Percentiles rank a stretch among this genome's conserved stretches.
Evolutionary conservation across 2,888 invertebrate species (phyloP).

Genomic region (Eristalis arbustorum): DNA sequence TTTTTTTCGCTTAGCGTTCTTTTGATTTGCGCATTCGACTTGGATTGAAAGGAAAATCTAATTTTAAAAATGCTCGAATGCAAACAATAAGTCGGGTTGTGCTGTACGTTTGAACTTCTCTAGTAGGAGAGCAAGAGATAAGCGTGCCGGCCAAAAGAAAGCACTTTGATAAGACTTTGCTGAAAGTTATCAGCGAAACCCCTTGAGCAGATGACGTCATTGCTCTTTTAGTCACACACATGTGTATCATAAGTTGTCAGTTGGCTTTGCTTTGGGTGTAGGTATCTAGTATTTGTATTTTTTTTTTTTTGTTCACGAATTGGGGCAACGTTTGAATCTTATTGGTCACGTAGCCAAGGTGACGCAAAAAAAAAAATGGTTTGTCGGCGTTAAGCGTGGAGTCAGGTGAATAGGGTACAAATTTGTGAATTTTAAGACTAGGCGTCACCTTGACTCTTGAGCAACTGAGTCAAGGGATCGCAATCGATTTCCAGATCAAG

Average conservation of each 20-base stretch:
- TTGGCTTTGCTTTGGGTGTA: constrained; percentile 5
- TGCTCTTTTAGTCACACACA: constrained; percentile 7
- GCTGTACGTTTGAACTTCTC: constrained; percentile 64
- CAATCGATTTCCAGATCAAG: no score
- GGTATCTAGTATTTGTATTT: constrained; percentile 1
- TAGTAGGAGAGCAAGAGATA: constrained; percentile 46
- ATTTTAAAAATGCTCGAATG: constrained; percentile 34
- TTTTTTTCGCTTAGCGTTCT: not conserved
- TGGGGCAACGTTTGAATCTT: constrained; percentile 29
- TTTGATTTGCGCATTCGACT: constrained; percentile 20
- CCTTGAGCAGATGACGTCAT: constrained; percentile 29
- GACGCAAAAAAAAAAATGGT: not conserved
- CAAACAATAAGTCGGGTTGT: constrained; percentile 53
- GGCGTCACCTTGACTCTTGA: no score
- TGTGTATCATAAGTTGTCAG: not conserved
- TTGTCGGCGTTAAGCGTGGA: not conserved
- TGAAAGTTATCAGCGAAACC: not conserved
- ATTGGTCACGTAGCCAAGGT: constrained; percentile 26
- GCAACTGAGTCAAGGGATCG: no score
- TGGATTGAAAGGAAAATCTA: constrained; percentile 37
- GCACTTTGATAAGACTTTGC: not conserved
- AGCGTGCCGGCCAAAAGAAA: constrained; percentile 41
- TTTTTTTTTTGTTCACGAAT: constrained; percentile 3
- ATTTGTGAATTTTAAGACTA: no score
- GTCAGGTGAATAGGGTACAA: not conserved